Evolutionary conservation across 1,140 invertebrate genomes (phyloP).

Genomic region (Acyrthosiphon pisum): DNA sequence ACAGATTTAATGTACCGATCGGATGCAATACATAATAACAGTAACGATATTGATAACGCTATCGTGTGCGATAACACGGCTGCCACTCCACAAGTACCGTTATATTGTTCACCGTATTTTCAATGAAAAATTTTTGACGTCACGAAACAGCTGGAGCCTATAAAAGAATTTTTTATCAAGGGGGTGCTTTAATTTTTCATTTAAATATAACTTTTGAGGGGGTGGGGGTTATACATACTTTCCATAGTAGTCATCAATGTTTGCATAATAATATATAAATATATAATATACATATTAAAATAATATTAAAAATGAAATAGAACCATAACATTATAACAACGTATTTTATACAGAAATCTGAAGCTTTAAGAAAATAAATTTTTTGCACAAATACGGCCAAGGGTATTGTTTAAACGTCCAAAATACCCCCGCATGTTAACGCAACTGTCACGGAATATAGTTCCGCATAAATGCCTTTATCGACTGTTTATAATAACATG

Average conservation of each 20-base stretch:
- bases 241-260: neutral
- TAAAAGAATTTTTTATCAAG: neutral
- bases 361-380: too few relatives aligned
- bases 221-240: neutral
- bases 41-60: neutral
- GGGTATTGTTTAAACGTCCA: too few relatives aligned
- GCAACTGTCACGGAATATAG: too few relatives aligned
- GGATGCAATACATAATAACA: neutral
- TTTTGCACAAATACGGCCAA: too few relatives aligned
- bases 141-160: neutral
- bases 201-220: neutral
- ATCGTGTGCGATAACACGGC: neutral
- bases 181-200: neutral
- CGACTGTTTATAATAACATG: too few relatives aligned
- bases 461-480: too few relatives aligned
- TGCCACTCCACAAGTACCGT: neutral
- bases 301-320: neutral
- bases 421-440: too few relatives aligned
- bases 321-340: neutral
- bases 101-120: neutral
- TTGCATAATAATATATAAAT: too few relatives aligned
- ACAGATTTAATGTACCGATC: neutral
- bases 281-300: neutral
- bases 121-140: neutral
- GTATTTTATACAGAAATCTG: too few relatives aligned